A percentile compares a stretch with the other conserved stretches of the same genome.
These are phyloP conservation scores for Nineta flava DNA, from an alignment of 2,888 invertebrate genomes.

Conservation along the genomic window DNA sequence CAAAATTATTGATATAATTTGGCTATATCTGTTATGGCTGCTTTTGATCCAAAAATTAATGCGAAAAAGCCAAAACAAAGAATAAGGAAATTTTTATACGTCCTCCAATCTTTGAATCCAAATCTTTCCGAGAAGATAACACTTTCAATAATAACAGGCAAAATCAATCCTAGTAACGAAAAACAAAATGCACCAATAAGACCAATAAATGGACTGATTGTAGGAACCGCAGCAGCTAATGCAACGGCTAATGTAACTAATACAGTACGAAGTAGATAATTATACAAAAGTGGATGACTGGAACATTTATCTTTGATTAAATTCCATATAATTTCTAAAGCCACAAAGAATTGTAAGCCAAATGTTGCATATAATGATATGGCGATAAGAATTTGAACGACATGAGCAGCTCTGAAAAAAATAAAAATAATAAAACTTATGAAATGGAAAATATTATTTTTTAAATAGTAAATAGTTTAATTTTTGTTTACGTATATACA, in stretches of 20 bases:
- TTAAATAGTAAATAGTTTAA: no score
- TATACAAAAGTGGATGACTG: constrained; percentile 49
- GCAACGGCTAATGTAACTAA: constrained; percentile 50
- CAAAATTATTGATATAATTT: constrained; percentile 14
- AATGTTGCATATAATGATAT: constrained; percentile 89
- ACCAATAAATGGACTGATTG: constrained; percentile 77
- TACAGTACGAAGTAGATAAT: constrained; percentile 57
- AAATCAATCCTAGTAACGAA: constrained; percentile 76
- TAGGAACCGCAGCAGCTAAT: constrained; percentile 74
- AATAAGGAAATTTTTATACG: constrained; percentile 66
- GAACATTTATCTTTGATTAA: constrained; percentile 53
- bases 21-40: constrained; percentile 44
- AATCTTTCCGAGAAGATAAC: constrained; percentile 79
- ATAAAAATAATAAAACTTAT: constrained; percentile 10
- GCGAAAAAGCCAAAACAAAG: constrained; percentile 62
- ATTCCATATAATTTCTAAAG: constrained; percentile 84
- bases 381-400: constrained; percentile 73
- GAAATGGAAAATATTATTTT: no score
- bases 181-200: constrained; percentile 89
- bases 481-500: no score
- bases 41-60: constrained; percentile 63
- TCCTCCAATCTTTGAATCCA: constrained; percentile 51
- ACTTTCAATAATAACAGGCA: constrained; percentile 73
- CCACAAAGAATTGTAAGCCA: constrained; percentile 93
- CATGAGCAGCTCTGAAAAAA: constrained; percentile 59